These are phyloP conservation scores for western clawed frog (Xenopus tropicalis) DNA, from an alignment of 2,113 vertebrate genomes.

Conservation along the genomic window DNA sequence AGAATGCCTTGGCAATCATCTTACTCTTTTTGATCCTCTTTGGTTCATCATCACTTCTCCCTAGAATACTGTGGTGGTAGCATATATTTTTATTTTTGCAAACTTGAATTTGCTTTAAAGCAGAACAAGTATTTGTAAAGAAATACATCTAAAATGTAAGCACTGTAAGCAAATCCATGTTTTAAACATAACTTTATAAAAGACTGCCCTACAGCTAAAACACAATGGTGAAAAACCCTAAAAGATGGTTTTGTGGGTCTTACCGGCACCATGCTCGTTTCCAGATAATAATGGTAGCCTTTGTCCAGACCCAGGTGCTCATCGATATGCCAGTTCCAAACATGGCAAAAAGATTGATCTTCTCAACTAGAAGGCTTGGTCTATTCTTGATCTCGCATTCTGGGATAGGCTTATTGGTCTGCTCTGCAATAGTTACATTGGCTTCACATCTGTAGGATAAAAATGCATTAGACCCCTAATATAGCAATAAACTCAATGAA, in stretches of 20 bases:
- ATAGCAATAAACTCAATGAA: no score
- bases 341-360: slow-evolving; percentile 98
- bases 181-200: no score
- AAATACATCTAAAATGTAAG: no score
- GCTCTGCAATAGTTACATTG: slow-evolving; percentile 91
- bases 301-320: slow-evolving; percentile 99
- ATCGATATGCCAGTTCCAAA: slow-evolving; percentile 95
- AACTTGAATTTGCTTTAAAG: no score
- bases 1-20: slow-evolving; percentile 98
- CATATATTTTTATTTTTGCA: no score
- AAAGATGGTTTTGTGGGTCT: no score
- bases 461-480: background rate
- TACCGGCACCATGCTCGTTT: slow-evolving; percentile 96
- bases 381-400: slow-evolving; percentile 95
- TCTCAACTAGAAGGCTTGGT: slow-evolving; percentile 92
- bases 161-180: no score
- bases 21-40: slow-evolving; percentile 98
- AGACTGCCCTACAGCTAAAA: no score
- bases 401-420: slow-evolving; percentile 91
- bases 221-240: no score
- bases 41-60: slow-evolving; percentile 89
- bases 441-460: slow-evolving; percentile 79
- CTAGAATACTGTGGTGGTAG: slow-evolving; percentile 72
- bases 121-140: no score
- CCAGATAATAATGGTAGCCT: slow-evolving; percentile 96